Evolutionary conservation across 2,113 vertebrate genomes (phyloP).

Genomic region (Phyllostomus hastatus): DNA sequence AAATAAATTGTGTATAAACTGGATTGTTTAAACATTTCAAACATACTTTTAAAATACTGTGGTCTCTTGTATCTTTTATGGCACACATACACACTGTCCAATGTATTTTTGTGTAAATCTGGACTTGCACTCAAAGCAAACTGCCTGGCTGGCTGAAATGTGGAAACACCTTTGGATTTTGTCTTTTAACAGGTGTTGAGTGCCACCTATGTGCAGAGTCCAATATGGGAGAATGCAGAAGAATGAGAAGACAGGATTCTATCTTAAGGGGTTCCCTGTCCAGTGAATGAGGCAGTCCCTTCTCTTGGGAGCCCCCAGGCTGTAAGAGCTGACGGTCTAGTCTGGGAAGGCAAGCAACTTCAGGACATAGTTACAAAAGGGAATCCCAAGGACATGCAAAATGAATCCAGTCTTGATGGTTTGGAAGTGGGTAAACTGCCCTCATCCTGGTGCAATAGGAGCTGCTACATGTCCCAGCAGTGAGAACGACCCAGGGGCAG

Average conservation of each 20-base stretch:
- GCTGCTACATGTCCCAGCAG: background rate
- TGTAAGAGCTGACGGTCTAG: background rate
- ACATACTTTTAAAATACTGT: background rate
- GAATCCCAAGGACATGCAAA: background rate
- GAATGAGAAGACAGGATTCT: background rate
- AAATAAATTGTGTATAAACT: background rate
- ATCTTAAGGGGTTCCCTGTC: background rate
- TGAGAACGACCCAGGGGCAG: background rate
- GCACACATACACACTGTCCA: background rate
- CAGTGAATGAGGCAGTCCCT: background rate
- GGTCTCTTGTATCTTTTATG: background rate
- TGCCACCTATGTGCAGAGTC: slow-evolving; percentile 72
- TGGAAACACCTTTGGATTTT: slow-evolving; percentile 23
- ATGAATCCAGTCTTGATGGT: background rate
- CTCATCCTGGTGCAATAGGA: background rate
- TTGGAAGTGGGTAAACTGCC: background rate
- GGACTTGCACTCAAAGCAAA: slow-evolving; percentile 22
- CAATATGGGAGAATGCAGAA: slow-evolving; percentile 44
- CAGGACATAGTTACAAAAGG: background rate
- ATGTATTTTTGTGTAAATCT: background rate
- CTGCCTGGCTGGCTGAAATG: background rate
- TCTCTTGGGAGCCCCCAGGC: background rate
- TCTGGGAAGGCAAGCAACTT: background rate
- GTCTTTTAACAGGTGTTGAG: slow-evolving; percentile 65
- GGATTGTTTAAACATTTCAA: background rate